Percentiles rank a stretch among this genome's conserved stretches.
phyloP scores from a whole-genome alignment of 2,113 vertebrate species.

The Orcinus orca region DNA sequence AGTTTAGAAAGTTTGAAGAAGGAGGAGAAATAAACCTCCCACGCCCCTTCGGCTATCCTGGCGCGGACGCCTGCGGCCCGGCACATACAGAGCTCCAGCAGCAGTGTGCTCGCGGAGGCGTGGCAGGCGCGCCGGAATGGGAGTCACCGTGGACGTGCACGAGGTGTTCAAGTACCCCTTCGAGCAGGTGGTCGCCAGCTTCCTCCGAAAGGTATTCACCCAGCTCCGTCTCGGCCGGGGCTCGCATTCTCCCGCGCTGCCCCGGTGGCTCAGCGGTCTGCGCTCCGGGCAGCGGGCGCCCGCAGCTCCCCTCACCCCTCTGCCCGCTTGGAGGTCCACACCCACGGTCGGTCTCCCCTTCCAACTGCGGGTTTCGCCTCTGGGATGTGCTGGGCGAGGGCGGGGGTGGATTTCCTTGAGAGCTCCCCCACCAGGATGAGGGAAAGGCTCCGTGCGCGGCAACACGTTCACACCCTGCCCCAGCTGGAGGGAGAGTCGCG shows the following conservation, averaged over 20 bases:
- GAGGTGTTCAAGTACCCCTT: slow-evolving; percentile 82
- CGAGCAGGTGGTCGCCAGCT: slow-evolving; percentile 82
- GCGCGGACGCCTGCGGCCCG: not conserved
- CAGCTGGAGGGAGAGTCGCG: rapidly evolving
- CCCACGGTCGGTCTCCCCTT: rapidly evolving
- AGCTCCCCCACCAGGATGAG: not conserved
- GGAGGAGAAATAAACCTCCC: not conserved
- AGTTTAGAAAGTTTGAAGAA: slow-evolving; percentile 75
- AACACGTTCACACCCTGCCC: not conserved
- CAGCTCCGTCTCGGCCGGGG: not conserved
- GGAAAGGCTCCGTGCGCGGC: not conserved
- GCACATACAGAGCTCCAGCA: rapidly evolving
- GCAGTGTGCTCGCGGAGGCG: not conserved
- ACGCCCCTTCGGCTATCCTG: not conserved
- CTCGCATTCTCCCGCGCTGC: not conserved
- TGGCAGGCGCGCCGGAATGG: slow-evolving; percentile 70
- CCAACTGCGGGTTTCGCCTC: not conserved
- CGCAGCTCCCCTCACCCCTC: rapidly evolving
- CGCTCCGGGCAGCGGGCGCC: rapidly evolving
- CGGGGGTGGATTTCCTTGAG: slow-evolving; percentile 22
- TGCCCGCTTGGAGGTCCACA: not conserved
- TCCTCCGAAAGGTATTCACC: slow-evolving; percentile 82
- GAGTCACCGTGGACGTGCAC: slow-evolving; percentile 79
- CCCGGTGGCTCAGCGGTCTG: rapidly evolving
- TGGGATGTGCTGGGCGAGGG: not conserved